Evolutionary conservation across 2,113 vertebrate species (phyloP), one percentile per base, ranked within the genome.

Genomic region (Microcebus jonahi): DNA sequence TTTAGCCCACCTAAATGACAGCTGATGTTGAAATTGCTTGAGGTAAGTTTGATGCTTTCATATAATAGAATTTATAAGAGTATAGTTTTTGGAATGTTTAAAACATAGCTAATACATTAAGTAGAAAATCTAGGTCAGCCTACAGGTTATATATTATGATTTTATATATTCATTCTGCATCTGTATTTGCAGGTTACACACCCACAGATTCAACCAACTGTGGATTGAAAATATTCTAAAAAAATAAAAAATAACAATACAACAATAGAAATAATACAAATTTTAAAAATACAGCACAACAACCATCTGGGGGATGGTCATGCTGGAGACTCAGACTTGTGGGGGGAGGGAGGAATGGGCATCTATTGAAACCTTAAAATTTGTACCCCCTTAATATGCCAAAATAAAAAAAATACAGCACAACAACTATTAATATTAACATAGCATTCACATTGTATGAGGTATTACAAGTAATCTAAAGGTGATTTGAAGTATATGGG

Each of bases 1-100:
- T 95, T 98, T 42, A 96, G 95, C 85, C 39, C 97, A 45, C 45
- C 45, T 45, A 45, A 45, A 45, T 45, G 99, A 99, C 99, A 98
- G 94, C 81, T 50, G n/a, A 57, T 90, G 98, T 77, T 98, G 98
- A 98, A 98, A 94, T 82, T 71, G 31, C 73, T 65, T 93, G 89
- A 91, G 97, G 98, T 99, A 97, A 98, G 98, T 96, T 77, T 55
- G 17, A 81, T 71, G 1, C 27, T 96, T 96, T 73, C 73, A 39
- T 39, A 65, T 6, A 55, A 93, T 75, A 77, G 71, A 34, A 48
- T 75, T 36, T 94, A 0, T 53, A 81, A 34, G 3, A 67, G 8
- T 59, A 29, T 83, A 11, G 23, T 73, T 83, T 67, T 76, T 48
- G 73, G 27, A 94, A 55, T 11, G 39, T 76, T 31, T 31, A 48